phyloP scores from a whole-genome alignment of 2,113 vertebrate genomes.

The Austrofundulus limnaeus region DNA sequence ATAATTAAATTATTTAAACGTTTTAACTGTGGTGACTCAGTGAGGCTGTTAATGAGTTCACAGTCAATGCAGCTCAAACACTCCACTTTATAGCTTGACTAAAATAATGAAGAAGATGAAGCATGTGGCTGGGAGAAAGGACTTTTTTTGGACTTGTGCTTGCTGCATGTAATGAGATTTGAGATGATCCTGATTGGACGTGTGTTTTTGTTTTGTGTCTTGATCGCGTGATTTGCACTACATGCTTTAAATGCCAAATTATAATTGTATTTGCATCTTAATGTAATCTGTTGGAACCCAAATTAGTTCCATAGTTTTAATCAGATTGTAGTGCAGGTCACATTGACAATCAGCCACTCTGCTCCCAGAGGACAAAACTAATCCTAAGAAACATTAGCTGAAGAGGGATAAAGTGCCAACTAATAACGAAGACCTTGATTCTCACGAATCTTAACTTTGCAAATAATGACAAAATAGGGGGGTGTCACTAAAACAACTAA shows the following conservation, averaged over 20 bases:
- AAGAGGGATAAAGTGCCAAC: conserved; percentile 2
- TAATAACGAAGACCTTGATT: background rate
- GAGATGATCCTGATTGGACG: conserved; percentile 24
- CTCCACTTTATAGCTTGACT: conserved; percentile 1
- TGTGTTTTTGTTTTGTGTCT: conserved; percentile 28
- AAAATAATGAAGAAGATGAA: background rate
- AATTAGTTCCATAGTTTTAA: conserved; percentile 1
- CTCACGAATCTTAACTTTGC: background rate
- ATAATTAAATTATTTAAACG: conserved; percentile 18
- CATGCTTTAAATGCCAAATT: background rate
- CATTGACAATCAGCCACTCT: conserved; percentile 56
- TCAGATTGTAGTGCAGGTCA: conserved; percentile 63
- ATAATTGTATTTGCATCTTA: conserved; percentile 10
- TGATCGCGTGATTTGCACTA: conserved; percentile 60
- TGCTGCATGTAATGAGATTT: conserved; percentile 52
- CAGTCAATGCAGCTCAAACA: conserved; percentile 23
- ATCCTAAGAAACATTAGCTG: background rate
- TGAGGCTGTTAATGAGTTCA: conserved; percentile 26
- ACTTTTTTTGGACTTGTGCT: conserved; percentile 49
- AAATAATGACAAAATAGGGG: background rate
- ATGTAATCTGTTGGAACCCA: background rate
- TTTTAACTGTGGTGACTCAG: conserved; percentile 30
- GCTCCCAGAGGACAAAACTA: conserved; percentile 8
- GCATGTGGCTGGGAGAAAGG: conserved; percentile 4
- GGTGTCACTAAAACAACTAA: background rate